Conservation (phyloP, 2,113 vertebrate species). For the Gobius niger region DNA sequence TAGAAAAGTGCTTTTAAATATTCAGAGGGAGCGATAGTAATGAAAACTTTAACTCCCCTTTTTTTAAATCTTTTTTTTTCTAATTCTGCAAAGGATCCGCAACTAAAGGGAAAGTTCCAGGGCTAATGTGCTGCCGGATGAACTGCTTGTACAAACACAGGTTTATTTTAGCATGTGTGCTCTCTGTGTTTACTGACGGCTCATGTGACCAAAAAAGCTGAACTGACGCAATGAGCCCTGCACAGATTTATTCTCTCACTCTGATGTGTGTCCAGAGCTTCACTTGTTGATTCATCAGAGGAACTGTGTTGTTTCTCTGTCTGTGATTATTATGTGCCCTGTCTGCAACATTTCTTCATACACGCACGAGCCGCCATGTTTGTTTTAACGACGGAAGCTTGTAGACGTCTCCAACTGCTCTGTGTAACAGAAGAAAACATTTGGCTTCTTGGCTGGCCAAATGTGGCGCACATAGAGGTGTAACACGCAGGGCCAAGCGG, state of each 20-base stretch:
- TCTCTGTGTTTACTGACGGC: background rate
- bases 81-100: too few species aligned
- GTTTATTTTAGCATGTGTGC: conserved; percentile 6
- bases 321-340: too few species aligned
- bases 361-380: too few species aligned
- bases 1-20: conserved; percentile 14
- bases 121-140: background rate
- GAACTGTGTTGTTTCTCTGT: too few species aligned
- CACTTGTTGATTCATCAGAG: too few species aligned
- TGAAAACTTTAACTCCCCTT: background rate
- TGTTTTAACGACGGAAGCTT: too few species aligned
- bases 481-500: conserved; percentile 48
- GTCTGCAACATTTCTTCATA: too few species aligned
- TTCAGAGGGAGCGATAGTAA: background rate
- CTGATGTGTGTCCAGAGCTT: too few species aligned
- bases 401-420: too few species aligned
- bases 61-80: conserved; percentile 15
- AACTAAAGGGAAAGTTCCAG: background rate
- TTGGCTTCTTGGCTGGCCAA: background rate
- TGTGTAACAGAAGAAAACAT: too few species aligned
- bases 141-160: conserved; percentile 5
- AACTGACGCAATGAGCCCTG: background rate
- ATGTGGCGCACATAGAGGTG: conserved; percentile 6
- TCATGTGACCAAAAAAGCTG: background rate
- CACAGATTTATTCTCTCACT: too few species aligned